A percentile compares a stretch with the other conserved stretches of the same genome.
Conservation (phyloP, 2,113 vertebrate species). For the Ranitomeya variabilis region DNA sequence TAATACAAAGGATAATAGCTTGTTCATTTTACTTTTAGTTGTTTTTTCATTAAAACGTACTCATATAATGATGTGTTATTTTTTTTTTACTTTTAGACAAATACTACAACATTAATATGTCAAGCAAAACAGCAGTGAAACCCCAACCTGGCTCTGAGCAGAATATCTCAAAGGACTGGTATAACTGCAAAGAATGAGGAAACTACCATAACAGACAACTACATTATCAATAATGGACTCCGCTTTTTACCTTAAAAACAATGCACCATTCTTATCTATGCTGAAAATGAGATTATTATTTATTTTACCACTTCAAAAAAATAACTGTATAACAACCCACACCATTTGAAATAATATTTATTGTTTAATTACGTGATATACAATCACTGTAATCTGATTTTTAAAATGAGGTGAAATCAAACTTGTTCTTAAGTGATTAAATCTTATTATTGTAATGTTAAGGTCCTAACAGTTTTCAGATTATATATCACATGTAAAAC, state of each 20-base stretch:
- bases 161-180: conserved; percentile 80
- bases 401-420: neutral
- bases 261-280: neutral
- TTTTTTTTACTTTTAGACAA: conserved; percentile 72
- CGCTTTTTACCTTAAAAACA: conserved; percentile 65
- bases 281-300: neutral
- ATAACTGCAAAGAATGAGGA: conserved; percentile 76
- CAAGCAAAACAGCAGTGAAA: conserved; percentile 73
- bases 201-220: conserved; percentile 62
- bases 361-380: neutral
- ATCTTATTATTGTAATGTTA: neutral
- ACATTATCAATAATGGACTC: conserved; percentile 89
- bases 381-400: neutral
- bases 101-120: conserved; percentile 82
- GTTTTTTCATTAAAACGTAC: too few species aligned
- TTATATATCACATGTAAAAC: neutral
- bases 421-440: neutral
- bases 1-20: too few species aligned
- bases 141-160: conserved; percentile 71
- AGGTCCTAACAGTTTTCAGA: neutral
- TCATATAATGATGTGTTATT: neutral
- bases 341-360: neutral
- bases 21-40: too few species aligned
- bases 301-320: neutral
- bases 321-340: neutral